phyloP scores from a whole-genome alignment of 2,888 invertebrate species.

The Erynnis tages region DNA sequence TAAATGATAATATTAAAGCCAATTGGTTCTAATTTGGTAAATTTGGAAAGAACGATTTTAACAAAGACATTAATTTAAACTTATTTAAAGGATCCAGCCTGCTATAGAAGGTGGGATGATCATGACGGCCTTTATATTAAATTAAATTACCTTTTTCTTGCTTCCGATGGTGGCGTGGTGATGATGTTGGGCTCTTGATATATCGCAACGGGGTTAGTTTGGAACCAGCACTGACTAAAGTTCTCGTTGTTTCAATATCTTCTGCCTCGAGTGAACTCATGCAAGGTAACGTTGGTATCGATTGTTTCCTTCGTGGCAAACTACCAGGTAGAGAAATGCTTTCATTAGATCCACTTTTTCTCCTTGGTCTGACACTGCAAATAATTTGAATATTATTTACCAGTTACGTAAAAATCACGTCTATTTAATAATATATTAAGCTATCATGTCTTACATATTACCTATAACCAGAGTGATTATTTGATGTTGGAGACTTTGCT shows the following conservation, averaged over 20 bases:
- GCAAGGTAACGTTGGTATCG: slow-evolving; percentile 74
- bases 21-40: background rate
- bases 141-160: slow-evolving; percentile 57
- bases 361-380: slow-evolving; percentile 56
- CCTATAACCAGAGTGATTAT: slow-evolving; percentile 71
- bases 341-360: slow-evolving; percentile 81
- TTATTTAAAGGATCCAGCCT: no score
- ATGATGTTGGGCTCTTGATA: slow-evolving; percentile 71
- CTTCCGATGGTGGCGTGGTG: slow-evolving; percentile 76
- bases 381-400: no score
- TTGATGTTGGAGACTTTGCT: slow-evolving; percentile 79
- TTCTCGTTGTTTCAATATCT: slow-evolving; percentile 72
- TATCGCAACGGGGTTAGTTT: slow-evolving; percentile 73
- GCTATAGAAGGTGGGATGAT: background rate
- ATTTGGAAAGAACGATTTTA: slow-evolving; percentile 16
- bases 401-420: no score
- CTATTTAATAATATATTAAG: slow-evolving; percentile 9
- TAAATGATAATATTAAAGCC: background rate
- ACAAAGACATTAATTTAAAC: background rate
- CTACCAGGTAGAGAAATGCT: slow-evolving; percentile 84
- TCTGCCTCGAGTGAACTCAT: slow-evolving; percentile 76
- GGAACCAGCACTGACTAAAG: slow-evolving; percentile 73
- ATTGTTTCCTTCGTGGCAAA: slow-evolving; percentile 83
- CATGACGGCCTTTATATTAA: background rate
- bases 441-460: slow-evolving; percentile 34